phyloP scores from a whole-genome alignment of 2,113 vertebrate genomes.

The Notothenia rossii region DNA sequence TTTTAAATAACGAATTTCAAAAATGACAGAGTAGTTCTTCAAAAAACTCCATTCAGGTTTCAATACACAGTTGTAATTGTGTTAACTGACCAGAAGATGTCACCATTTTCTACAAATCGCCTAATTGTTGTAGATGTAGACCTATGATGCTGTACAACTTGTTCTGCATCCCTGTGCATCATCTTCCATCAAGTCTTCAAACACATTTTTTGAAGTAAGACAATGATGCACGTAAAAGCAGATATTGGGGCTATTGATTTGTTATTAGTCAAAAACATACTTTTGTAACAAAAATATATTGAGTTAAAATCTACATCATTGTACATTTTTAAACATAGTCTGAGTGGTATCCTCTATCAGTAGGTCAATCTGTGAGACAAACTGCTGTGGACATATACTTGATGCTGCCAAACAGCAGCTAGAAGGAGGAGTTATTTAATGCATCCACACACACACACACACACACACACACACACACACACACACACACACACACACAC shows the following conservation, averaged over 20 bases:
- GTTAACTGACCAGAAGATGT: conserved; percentile 49
- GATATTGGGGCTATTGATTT: background rate
- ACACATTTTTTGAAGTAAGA: too few relatives aligned
- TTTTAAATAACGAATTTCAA: background rate
- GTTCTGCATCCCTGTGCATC: background rate
- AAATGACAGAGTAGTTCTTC: background rate
- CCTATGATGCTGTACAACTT: background rate
- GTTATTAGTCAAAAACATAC: background rate
- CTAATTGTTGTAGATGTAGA: background rate
- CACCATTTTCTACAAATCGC: background rate
- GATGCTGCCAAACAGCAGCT: conserved; percentile 3
- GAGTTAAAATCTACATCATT: background rate
- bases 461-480: background rate
- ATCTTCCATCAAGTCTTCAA: background rate
- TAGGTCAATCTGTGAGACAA: background rate
- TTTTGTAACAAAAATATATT: background rate
- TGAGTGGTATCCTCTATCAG: background rate
- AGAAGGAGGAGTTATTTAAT: conserved; percentile 46
- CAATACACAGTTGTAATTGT: conserved; percentile 11
- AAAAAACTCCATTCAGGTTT: background rate
- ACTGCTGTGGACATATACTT: background rate
- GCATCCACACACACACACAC: background rate
- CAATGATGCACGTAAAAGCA: background rate
- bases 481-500: background rate
- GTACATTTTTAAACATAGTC: background rate